phyloP scores from a whole-genome alignment of 2,113 vertebrate genomes.

The Alethe castanea region DNA sequence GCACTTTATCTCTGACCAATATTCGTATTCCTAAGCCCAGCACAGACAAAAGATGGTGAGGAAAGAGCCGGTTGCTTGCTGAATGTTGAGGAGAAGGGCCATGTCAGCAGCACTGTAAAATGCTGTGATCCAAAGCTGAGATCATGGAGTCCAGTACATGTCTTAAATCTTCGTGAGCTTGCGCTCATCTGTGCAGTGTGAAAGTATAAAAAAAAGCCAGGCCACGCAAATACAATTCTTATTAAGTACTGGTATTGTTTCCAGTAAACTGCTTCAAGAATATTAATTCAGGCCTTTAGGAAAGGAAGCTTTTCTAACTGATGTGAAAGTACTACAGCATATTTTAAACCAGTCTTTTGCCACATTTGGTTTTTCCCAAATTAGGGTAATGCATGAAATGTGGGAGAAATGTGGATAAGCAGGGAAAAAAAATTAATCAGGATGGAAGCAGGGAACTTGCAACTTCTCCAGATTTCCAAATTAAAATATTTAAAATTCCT shows the following conservation, averaged over 20 bases:
- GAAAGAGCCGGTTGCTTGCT: background rate
- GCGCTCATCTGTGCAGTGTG: background rate
- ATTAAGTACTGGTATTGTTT: background rate
- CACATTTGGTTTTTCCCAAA: background rate
- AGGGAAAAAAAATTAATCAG: background rate
- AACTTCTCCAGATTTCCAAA: background rate
- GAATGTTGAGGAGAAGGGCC: background rate
- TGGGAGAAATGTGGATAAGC: background rate
- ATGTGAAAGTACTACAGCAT: background rate
- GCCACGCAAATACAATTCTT: background rate
- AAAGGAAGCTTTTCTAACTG: background rate
- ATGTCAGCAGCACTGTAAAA: accelerated
- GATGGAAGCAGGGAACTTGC: background rate
- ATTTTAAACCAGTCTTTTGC: background rate
- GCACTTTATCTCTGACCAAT: background rate
- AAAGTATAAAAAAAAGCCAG: background rate
- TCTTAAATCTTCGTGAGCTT: background rate
- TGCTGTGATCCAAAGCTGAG: background rate
- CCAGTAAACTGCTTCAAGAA: background rate
- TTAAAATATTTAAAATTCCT: background rate
- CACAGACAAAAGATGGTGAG: background rate
- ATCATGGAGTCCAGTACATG: background rate
- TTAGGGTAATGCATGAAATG: background rate
- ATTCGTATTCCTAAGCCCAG: background rate
- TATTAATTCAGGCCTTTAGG: background rate